Percentiles rank a stretch among this genome's conserved stretches.
Evolutionary conservation across 2,888 invertebrate species (phyloP).

Genomic region (Lordiphosa fenestrarum): DNA sequence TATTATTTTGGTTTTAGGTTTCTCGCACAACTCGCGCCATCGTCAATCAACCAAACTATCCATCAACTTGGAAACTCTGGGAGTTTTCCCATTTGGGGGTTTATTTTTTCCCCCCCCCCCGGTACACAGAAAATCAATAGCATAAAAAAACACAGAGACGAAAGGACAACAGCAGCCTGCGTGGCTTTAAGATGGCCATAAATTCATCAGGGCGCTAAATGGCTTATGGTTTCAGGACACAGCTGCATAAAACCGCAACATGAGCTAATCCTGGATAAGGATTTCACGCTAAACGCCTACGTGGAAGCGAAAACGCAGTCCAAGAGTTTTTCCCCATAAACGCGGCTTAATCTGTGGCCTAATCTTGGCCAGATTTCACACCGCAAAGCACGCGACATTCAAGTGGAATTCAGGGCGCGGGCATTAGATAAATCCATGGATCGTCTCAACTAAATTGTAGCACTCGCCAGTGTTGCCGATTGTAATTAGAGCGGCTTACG

Average conservation of each 20-base stretch:
- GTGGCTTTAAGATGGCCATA: constrained; percentile 31
- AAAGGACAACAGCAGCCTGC: constrained; percentile 1
- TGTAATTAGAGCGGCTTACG: constrained; percentile 39
- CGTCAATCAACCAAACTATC: constrained; percentile 36
- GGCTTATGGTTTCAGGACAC: constrained; percentile 43
- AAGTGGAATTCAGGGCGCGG: constrained; percentile 39
- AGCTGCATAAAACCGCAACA: constrained; percentile 41
- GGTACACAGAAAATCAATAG: constrained; percentile 33
- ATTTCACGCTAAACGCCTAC: constrained; percentile 35
- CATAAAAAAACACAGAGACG: background rate
- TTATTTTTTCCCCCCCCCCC: background rate
- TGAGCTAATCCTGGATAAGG: constrained; percentile 32
- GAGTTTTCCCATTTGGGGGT: constrained; percentile 2
- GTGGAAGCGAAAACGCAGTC: background rate
- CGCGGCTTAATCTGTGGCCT: constrained; percentile 49
- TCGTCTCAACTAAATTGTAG: constrained; percentile 29
- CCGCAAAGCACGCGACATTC: constrained; percentile 60
- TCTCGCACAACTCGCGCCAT: constrained; percentile 14
- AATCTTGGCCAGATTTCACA: constrained; percentile 60
- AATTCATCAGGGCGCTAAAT: constrained; percentile 66
- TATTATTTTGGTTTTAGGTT: background rate
- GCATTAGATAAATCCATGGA: constrained; percentile 10
- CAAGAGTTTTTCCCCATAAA: constrained; percentile 6
- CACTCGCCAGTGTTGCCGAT: constrained; percentile 17
- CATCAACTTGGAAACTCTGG: constrained; percentile 17